phyloP scores from a whole-genome alignment of 64 coral and sea anemone genomes.

The Montipora sp. region DNA sequence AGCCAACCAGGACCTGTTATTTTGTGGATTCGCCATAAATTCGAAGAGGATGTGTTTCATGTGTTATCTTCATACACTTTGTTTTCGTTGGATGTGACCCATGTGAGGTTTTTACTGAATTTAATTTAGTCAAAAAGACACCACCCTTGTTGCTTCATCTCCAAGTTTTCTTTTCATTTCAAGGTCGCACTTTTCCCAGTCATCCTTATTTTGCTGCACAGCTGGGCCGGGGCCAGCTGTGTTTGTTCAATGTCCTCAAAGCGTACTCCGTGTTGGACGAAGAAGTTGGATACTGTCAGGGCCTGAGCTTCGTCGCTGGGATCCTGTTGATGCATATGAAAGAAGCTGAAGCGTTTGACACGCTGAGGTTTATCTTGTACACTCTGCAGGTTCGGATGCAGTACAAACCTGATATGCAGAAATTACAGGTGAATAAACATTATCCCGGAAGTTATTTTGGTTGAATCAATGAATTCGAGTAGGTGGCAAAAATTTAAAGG shows the following conservation, averaged over 20 bases:
- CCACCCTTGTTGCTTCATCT: too few species aligned
- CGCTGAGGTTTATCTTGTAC: constrained; percentile 74
- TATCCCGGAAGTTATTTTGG: too few species aligned
- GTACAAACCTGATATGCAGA: constrained; percentile 93
- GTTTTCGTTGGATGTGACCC: too few species aligned
- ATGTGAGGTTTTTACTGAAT: too few species aligned
- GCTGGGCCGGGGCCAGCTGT: constrained; percentile 87
- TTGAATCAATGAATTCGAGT: too few species aligned
- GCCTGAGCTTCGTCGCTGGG: constrained; percentile 96
- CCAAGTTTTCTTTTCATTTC: not conserved
- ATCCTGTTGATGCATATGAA: constrained; percentile 97
- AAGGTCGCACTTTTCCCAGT: constrained; percentile 91
- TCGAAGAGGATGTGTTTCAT: too few species aligned
- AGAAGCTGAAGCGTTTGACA: constrained; percentile 87
- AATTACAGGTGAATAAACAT: constrained; percentile 75
- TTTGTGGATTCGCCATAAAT: too few species aligned
- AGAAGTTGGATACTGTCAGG: constrained; percentile 98
- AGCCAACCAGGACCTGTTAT: too few species aligned
- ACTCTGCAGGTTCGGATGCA: constrained; percentile 76
- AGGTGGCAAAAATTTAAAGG: too few species aligned
- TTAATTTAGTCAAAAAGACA: too few species aligned
- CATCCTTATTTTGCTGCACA: constrained; percentile 87
- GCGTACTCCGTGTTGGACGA: constrained; percentile 86
- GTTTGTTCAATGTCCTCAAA: constrained; percentile 89
- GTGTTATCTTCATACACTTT: too few species aligned